Evolutionary conservation across 1,140 invertebrate species (phyloP).

Genomic region (Euwallacea similis): DNA sequence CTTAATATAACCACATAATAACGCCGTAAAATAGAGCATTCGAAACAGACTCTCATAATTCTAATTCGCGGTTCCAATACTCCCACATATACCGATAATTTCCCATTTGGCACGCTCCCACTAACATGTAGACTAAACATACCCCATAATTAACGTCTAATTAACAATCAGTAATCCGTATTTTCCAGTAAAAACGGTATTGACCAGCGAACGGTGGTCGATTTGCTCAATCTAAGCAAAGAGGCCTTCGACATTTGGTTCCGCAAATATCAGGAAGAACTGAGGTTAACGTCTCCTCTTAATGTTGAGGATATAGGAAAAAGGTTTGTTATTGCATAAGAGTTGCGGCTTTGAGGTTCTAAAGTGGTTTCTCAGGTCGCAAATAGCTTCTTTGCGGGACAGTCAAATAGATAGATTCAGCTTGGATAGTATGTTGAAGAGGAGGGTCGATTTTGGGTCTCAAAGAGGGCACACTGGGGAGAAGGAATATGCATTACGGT

Average conservation of each 20-base stretch:
- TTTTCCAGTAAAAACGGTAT: slow-evolving; percentile 31
- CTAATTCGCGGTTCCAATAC: no score
- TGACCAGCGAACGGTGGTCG: slow-evolving; percentile 16
- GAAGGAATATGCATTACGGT: slow-evolving; percentile 27
- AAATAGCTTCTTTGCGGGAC: slow-evolving; percentile 12
- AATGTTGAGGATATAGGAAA: background rate
- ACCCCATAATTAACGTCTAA: slow-evolving; percentile 10
- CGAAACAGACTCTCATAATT: no score
- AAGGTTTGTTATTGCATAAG: background rate
- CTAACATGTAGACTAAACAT: background rate
- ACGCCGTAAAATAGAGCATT: no score
- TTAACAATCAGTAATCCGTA: slow-evolving; percentile 17
- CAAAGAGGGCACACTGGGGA: slow-evolving; percentile 37
- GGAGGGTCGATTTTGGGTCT: slow-evolving; percentile 39
- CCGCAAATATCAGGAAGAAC: slow-evolving; percentile 13
- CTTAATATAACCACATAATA: no score
- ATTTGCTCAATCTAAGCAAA: slow-evolving; percentile 23
- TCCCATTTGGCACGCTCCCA: slow-evolving; percentile 13
- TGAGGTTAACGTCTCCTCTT: slow-evolving; percentile 6
- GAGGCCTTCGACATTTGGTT: slow-evolving; percentile 28
- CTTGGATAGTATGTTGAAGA: slow-evolving; percentile 21
- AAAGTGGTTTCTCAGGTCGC: slow-evolving; percentile 6
- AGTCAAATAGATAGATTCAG: slow-evolving; percentile 27
- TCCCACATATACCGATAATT: slow-evolving; percentile 5
- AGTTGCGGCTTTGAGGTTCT: background rate